Evolutionary conservation across 2,797 vertebrate genomes (phyloP), one percentile per base, ranked within the genome.

Genomic region (Tadarida brasiliensis): DNA sequence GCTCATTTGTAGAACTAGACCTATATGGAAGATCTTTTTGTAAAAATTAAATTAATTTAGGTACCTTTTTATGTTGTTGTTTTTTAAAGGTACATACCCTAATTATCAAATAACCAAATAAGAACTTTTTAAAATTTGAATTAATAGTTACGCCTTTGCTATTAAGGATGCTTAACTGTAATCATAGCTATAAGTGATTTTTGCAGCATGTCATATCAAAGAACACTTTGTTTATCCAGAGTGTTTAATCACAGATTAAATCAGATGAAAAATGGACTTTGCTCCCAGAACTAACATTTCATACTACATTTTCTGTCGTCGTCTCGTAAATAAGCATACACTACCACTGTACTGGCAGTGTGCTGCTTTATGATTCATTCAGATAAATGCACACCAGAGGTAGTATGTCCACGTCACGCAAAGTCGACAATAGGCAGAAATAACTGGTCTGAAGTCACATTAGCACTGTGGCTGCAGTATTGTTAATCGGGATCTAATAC

Each of bases 241-340:
- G 7, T 54, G 22, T 91, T 88, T 81, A 74, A 39, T 92, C 65
- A 57, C 61, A 88, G 59, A 96, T 51, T 67, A 81, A 61, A 65
- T 87, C 26, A 94, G 33, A 87, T 76, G 51, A 76, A 90, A 94
- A 71, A 57, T 57, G 33, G 82, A 87, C 56, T 86, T 54, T 87
- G 51, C 24, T 7, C 54, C 47, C 71, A 68, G 49, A 84, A 92
- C 3, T 91, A 51, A 67, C 33, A 90, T 91, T 89, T 74, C 35
- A 26, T 73, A 77, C 26, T 84, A 35, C 7, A 30, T 84, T 77
- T 86, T 80, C 68, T 85, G 8, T 70, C 90, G 26, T 57, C 63
- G 12, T 71, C 57, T 85, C 73, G 30, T 44, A 94, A 81, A 51
- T 30, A 78, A 85, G 82, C 44, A 54, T 8, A 47, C 39, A 44